Conservation (phyloP, 2,113 vertebrate genomes). For the Pheucticus melanocephalus region DNA sequence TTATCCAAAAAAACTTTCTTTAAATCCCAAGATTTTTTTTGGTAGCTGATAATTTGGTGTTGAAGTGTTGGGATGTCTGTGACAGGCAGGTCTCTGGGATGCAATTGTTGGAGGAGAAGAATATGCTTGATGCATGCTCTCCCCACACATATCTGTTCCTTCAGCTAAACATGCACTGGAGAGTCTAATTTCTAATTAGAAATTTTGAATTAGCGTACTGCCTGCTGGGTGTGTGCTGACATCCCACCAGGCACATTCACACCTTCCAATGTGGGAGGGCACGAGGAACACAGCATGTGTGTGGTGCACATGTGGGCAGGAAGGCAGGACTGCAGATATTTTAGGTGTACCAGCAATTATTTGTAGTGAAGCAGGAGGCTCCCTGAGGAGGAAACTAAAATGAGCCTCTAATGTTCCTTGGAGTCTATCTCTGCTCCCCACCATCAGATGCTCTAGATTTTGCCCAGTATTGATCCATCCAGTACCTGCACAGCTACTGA, state of each 20-base stretch:
- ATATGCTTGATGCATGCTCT: not conserved
- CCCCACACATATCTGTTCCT: not conserved
- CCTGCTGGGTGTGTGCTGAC: not conserved
- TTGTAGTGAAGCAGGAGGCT: not conserved
- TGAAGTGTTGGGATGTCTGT: not conserved
- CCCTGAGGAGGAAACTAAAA: not conserved
- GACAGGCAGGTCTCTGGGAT: not conserved
- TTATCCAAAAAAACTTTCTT: not conserved
- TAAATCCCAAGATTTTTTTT: not conserved
- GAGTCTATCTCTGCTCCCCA: not conserved
- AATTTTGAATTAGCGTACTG: no score
- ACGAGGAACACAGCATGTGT: fast-evolving
- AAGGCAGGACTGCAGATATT: not conserved
- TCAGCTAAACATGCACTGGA: not conserved
- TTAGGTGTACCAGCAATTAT: not conserved
- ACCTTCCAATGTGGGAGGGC: not conserved
- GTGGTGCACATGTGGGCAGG: not conserved
- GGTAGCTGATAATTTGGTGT: not conserved
- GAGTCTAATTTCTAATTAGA: not conserved
- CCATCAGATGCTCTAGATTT: not conserved
- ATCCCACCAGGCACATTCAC: not conserved
- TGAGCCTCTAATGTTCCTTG: not conserved
- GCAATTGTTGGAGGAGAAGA: not conserved
- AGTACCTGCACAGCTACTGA: not conserved
- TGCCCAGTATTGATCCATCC: not conserved